phyloP scores from a whole-genome alignment of 2,113 vertebrate genomes.

The Bambusicola thoracicus region DNA sequence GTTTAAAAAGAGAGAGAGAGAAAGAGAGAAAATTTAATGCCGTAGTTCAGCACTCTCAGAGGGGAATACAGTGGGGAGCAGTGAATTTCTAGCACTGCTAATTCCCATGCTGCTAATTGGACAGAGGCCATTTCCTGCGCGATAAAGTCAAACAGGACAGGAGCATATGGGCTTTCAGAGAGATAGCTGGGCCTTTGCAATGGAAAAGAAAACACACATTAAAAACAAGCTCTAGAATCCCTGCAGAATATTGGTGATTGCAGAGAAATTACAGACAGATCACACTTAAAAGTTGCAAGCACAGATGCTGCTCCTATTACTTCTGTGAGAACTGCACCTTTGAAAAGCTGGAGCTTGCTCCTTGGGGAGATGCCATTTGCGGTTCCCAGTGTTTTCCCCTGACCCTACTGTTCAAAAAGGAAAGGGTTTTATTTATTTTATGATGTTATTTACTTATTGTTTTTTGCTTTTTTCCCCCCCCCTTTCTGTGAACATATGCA shows the following conservation, averaged over 20 bases:
- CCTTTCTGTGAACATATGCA: background rate
- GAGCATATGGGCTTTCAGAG: conserved; percentile 58
- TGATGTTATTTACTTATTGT: conserved; percentile 4
- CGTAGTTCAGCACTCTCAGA: conserved; percentile 43
- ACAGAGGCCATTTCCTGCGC: conserved; percentile 61
- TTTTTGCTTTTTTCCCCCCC: too few species aligned
- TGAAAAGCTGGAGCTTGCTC: background rate
- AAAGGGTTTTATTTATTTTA: background rate
- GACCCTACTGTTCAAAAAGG: background rate
- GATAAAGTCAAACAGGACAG: conserved; percentile 61
- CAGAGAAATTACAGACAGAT: conserved; percentile 18
- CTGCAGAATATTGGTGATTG: conserved; percentile 8
- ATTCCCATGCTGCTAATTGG: conserved; percentile 69
- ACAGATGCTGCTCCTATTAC: conserved; percentile 39
- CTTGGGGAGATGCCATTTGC: background rate
- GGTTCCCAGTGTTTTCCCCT: background rate
- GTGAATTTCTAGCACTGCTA: conserved; percentile 38
- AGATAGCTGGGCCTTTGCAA: conserved; percentile 6
- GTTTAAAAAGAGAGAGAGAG: background rate
- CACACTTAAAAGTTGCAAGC: background rate
- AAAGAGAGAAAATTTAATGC: background rate
- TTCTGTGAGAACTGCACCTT: conserved; percentile 4
- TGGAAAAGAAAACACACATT: background rate
- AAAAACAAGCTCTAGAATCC: background rate
- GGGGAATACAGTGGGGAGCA: conserved; percentile 28